Base-by-base conservation (phyloP, 2,888 invertebrate species). In the Plagiodera versicolora region DNA sequence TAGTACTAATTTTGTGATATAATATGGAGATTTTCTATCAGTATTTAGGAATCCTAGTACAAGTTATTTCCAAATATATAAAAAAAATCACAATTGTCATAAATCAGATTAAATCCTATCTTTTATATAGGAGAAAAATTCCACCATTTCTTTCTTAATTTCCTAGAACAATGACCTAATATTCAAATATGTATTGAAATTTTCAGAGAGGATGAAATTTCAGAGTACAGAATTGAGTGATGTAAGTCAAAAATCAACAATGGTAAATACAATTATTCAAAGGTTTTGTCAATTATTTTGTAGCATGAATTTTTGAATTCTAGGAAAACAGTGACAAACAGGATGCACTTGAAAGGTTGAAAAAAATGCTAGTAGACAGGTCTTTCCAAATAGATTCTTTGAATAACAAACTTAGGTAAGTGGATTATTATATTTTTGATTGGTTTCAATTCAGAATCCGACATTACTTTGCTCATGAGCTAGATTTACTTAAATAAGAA, bases 331-430 rank as follows among this genome's bases (percentile, higher is more conserved):
- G 62, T n/a, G 63, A 61, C 19, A 44, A 70, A 46, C 32, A 61
- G 24, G 60, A 46, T n/a, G 70, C 72, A 47, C 60, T 68, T 28
- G 75, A 75, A 59, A 74, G 70, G 58, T 60, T 76, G 9, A 74
- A 72, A 60, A 71, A 69, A 63, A 74, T 75, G 72, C 59, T 76
- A 32, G 57, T 75, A 9, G 75, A 75, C 60, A 75, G 75, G 64
- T 72, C 75, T 17, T 57, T 71, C 11, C 74, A 76, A 62, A 56
- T 74, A 14, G 70, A 72, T 49, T 71, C 70, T 39, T 66, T 75
- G 9, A 70, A 70, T 63, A 56, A 68, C 11, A 74, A 75, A 62
- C 59, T 73, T 19, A 72, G 66, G 75, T 75, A 70, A 67, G 58
- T 59, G 52, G 28, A n/a, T n/a, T n/a, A n/a, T n/a, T n/a, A n/a